Evolutionary conservation across 2,888 invertebrate species (phyloP), one percentile per base, ranked within the genome.

Genomic region (Enchytraeus crypticus): DNA sequence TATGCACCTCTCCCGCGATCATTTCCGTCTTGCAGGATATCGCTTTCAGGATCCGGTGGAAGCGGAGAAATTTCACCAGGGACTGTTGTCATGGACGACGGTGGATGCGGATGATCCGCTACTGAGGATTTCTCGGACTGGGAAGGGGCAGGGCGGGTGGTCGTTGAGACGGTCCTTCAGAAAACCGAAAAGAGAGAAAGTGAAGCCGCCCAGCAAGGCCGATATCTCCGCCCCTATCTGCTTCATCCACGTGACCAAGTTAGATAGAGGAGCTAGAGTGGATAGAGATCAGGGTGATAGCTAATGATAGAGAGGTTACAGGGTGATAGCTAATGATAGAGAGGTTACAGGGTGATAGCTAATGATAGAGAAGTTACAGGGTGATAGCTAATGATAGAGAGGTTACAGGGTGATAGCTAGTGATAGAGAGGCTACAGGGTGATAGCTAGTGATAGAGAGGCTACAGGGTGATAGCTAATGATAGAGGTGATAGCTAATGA

Each of bases 201-300:
- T 74, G 62, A 79, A 77, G 49, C 79, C 87, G 63, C 88, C 88
- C 29, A 85, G 86, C 55, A 89, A 89, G 77, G 85, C 85, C 63
- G 88, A 89, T 77, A 90, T 90, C 69, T 89, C 89, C 53, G 85
- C 86, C 74, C 90, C 90, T 1, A 89, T 89, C 75, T 88, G 88
- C 74, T 90, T 90, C 78, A 87, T 88, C 70, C 89, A 90, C 77
- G 85, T 89, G 65, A 89, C 88, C 57, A 87, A 86, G 70, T 85
- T 89, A 51, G 87, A 87, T 64, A 64, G 70, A 21, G 69, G 70
- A 2, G 66, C 67, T 29, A 62, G 63, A 3, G n/a, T 45, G 1
- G 30, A n/a, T n/a, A n/a, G n/a, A n/a, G n/a, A n/a, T n/a, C n/a
- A n/a, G n/a, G n/a, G n/a, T n/a, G n/a, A n/a, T n/a, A n/a, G n/a